Percentiles rank a stretch among this genome's conserved stretches.
These are phyloP conservation scores for Panagrolaimus sp. DNA, from an alignment of 1,140 invertebrate genomes.

Conservation along the genomic window DNA sequence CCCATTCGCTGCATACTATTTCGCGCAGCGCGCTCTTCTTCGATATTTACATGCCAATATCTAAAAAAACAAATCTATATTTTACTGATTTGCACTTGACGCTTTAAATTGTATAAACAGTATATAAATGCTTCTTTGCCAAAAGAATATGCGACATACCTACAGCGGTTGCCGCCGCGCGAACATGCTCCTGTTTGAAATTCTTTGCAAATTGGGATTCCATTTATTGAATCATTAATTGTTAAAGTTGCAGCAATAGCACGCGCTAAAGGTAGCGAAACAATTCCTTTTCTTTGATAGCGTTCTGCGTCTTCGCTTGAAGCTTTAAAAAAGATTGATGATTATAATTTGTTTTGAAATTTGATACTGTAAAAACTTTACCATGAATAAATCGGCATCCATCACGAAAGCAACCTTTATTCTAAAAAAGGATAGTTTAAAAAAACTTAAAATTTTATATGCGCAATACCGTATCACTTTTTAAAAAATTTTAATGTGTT, in stretches of 20 bases:
- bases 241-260: slow-evolving; percentile 15
- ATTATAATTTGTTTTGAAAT: too few relatives aligned
- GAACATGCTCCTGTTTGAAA: slow-evolving; percentile 17
- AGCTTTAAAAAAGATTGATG: too few relatives aligned
- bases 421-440: too few relatives aligned
- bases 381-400: slow-evolving; percentile 13
- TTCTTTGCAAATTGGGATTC: slow-evolving; percentile 17
- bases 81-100: too few relatives aligned
- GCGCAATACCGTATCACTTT: too few relatives aligned
- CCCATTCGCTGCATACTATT: not conserved
- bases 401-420: slow-evolving; percentile 11
- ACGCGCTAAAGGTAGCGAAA: slow-evolving; percentile 10
- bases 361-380: too few relatives aligned
- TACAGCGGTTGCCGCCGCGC: too few relatives aligned
- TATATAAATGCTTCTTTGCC: not conserved
- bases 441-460: too few relatives aligned
- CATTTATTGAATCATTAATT: slow-evolving; percentile 15
- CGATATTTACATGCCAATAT: slow-evolving; percentile 13
- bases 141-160: too few relatives aligned
- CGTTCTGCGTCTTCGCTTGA: slow-evolving; percentile 15
- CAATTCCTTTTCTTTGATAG: slow-evolving; percentile 5
- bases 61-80: too few relatives aligned
- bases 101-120: too few relatives aligned
- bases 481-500: too few relatives aligned
- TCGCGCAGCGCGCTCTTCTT: not conserved